phyloP scores from a whole-genome alignment of 2,888 invertebrate genomes.

The Schizotus pectinicornis region DNA sequence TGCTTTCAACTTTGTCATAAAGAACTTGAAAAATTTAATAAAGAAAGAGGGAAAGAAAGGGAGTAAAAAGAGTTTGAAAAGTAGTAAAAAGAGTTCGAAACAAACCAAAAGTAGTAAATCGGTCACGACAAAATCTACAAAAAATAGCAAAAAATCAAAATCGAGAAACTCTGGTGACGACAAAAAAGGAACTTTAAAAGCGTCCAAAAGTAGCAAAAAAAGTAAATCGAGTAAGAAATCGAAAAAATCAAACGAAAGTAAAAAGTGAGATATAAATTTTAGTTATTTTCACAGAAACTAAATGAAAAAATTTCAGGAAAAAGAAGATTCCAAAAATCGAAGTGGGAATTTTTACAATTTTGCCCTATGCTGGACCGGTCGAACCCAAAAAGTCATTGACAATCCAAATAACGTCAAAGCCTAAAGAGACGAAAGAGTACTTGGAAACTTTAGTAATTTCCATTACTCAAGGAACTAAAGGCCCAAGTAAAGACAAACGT shows the following conservation, averaged over 20 bases:
- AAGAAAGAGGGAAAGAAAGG: constrained; percentile 14
- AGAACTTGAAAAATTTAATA: constrained; percentile 32
- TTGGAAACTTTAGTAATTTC: constrained; percentile 52
- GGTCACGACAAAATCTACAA: constrained; percentile 14
- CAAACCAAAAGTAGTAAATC: constrained; percentile 37
- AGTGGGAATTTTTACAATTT: constrained; percentile 53
- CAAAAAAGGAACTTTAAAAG: constrained; percentile 10
- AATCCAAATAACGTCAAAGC: constrained; percentile 53
- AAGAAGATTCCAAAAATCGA: constrained; percentile 44
- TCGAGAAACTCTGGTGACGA: constrained; percentile 5
- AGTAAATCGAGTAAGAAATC: background rate
- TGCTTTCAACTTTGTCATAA: constrained; percentile 54
- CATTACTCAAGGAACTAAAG: constrained; percentile 35
- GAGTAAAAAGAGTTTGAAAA: constrained; percentile 26
- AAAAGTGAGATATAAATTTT: constrained; percentile 4
- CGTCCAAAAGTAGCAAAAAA: constrained; percentile 2
- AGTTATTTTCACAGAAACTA: too few relatives aligned
- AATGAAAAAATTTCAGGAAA: constrained; percentile 16
- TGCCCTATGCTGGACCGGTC: constrained; percentile 52
- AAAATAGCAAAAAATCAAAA: constrained; percentile 2
- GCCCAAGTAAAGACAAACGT: too few relatives aligned
- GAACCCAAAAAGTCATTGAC: constrained; percentile 47
- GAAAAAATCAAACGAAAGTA: constrained; percentile 9
- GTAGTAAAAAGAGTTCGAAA: constrained; percentile 26
- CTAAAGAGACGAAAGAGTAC: constrained; percentile 48